Evolutionary conservation across 2,113 vertebrate genomes (phyloP), one percentile per base, ranked within the genome.

Genomic region (Micronycteris hirsuta): DNA sequence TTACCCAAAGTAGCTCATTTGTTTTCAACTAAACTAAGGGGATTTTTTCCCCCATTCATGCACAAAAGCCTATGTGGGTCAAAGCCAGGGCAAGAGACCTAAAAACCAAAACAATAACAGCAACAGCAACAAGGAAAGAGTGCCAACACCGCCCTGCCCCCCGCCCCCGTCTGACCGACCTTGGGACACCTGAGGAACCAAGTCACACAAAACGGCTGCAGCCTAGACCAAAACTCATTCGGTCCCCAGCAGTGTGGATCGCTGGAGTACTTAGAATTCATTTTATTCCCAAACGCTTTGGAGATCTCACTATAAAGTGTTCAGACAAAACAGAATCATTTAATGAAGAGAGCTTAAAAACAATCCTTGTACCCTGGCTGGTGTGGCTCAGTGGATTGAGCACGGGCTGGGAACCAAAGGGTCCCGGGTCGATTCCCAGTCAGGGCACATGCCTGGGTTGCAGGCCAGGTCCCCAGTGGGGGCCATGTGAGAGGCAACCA

Each of bases 11-110:
- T 5, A 85, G 84, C 84, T 77, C 7, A 76, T 91, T 54, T 88
- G 91, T 89, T 90, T 81, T 84, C 90, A 94, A 58, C 65, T 71
- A 85, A 92, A 89, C 47, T 20, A 67, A 81, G 76, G 49, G n/a
- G 1, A 36, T 81, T 58, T 71, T 45, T 56, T 58, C 24, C 61
- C 73, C 78, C 31, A 63, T 78, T 58, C 28, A 77, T 31, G 41
- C 43, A 56, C 33, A 45, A 70, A 22, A 92, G 43, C 77, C 58
- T 13, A 22, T 26, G 14, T 58, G 73, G 38, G 15, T 81, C 82
- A 67, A 85, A 67, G 61, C 20, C 15, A 4, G 52, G 49, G 43
- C 41, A 71, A 68, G 91, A 68, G 70, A 93, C 68, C 68, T 74
- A 38, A 85, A 94, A 71, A 56, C 13, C 71, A 77, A 84, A 28